Percentiles rank a stretch among this genome's conserved stretches.
Evolutionary conservation across 2,888 invertebrate species (phyloP).

Genomic region (Nesidiocoris tenuis): DNA sequence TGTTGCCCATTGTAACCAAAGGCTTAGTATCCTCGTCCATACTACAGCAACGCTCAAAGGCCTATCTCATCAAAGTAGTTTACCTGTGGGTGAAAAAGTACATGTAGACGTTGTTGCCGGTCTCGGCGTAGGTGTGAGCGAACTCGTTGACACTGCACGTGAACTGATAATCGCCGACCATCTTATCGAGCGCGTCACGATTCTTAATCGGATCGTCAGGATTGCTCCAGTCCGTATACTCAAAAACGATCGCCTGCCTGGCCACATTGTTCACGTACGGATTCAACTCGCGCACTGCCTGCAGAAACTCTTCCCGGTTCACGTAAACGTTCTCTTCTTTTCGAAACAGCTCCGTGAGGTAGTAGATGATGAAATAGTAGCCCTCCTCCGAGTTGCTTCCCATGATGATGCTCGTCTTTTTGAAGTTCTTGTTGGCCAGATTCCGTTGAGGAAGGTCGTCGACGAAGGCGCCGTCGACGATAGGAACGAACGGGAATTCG

Average conservation of each 20-base stretch:
- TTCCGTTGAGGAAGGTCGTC: slow-evolving; percentile 75
- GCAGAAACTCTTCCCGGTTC: slow-evolving; percentile 72
- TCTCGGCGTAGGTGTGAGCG: slow-evolving; percentile 79
- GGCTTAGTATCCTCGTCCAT: too few relatives aligned
- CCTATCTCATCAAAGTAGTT: too few relatives aligned
- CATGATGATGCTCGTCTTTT: slow-evolving; percentile 86
- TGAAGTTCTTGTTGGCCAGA: slow-evolving; percentile 78
- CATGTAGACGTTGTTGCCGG: slow-evolving; percentile 86
- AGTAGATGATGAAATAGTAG: slow-evolving; percentile 91
- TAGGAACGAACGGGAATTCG: slow-evolving; percentile 91
- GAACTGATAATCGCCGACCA: slow-evolving; percentile 93
- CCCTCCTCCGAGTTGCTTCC: slow-evolving; percentile 93
- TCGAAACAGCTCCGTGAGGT: slow-evolving; percentile 78
- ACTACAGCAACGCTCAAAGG: too few relatives aligned
- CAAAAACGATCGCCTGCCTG: slow-evolving; percentile 84
- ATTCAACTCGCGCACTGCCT: slow-evolving; percentile 77
- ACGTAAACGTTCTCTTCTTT: slow-evolving; percentile 84
- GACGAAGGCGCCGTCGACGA: slow-evolving; percentile 89
- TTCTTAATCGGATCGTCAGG: slow-evolving; percentile 82
- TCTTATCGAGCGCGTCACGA: slow-evolving; percentile 82
- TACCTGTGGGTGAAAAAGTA: slow-evolving; percentile 83
- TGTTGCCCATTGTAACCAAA: too few relatives aligned
- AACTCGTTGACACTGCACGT: slow-evolving; percentile 94
- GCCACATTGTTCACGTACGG: slow-evolving; percentile 79
- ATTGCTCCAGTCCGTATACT: slow-evolving; percentile 89